Base-by-base conservation (phyloP, 2,113 vertebrate genomes). In the Nothoprocta perdicaria region DNA sequence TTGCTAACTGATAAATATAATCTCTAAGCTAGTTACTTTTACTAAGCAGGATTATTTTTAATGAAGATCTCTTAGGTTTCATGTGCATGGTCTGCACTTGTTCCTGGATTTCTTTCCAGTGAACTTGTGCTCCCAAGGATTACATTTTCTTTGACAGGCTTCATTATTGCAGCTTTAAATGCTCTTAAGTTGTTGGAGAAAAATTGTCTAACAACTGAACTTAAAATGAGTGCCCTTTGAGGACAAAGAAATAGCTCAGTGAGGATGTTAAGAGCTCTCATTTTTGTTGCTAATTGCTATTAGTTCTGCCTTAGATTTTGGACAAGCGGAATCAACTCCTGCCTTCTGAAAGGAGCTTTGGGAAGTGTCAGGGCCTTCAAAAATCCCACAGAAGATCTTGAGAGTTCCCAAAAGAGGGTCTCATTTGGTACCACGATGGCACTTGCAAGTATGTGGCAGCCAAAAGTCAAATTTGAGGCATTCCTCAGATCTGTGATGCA, bases 301-400 rank as follows among this genome's bases (percentile, higher is more conserved):
- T 80, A 40, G 52, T 26, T 84, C 78, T 94, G 62, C 38, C 41
- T 81, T 67, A 38, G 90, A 80, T 80, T 94, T 89, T 73, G 93
- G 81, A 48, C 57, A 81, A 74, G 53, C 55, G 17, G 43, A 62
- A 18, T 75, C 60, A 41, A 5, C 27, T 48, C 52, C n/a, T 66
- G 40, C 14, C 81, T 90, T 84, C 78, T 84, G 62, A 80, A 82
- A 69, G 33, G 8, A 80, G 1, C 29, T 10, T 76, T 50, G 40
- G 53, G 31, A 40, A 29, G 24, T 57, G 35, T n/a, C 35, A 27
- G 10, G 46, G 35, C 18, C 33, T 76, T 65, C 52, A 31, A 60
- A 89, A 53, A 12, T 33, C 80, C 62, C n/a, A 58, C 35, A 73
- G 66, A 76, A 58, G 67, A 53, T 13, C 45, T 3, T 8, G 35